Evolutionary conservation across 2,888 invertebrate species (phyloP).

Genomic region (Byasa hedistus): DNA sequence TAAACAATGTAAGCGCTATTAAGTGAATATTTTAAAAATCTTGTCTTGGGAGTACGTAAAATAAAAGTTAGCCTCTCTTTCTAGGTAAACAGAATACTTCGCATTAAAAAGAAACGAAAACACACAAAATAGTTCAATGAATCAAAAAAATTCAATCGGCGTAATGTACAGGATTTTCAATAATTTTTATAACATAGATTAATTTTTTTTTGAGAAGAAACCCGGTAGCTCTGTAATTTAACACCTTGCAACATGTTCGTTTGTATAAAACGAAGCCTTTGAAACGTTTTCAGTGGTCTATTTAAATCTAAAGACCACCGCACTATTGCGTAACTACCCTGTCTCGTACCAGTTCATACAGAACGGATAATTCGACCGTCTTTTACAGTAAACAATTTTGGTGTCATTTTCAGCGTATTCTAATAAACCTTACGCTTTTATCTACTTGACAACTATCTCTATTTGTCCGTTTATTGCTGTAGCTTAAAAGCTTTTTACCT

Average conservation of each 20-base stretch:
- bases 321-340: conserved; percentile 25
- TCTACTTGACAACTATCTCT: background rate
- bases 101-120: no score
- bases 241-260: conserved; percentile 21
- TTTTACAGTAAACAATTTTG: background rate
- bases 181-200: background rate
- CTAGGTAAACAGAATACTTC: no score
- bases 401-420: background rate
- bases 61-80: no score
- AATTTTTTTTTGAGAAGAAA: conserved; percentile 17
- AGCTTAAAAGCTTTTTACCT: conserved; percentile 9
- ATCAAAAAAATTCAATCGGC: no score
- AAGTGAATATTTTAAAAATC: no score
- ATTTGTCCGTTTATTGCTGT: conserved; percentile 13
- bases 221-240: conserved; percentile 21
- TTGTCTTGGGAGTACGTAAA: no score
- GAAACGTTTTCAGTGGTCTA: conserved; percentile 22
- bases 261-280: conserved; percentile 24
- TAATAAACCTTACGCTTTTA: background rate
- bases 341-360: conserved; percentile 6
- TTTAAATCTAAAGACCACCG: conserved; percentile 24
- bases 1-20: no score
- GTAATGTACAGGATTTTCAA: background rate
- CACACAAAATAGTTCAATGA: no score
- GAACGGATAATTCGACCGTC: background rate